These are phyloP conservation scores for Mamestra configurata DNA, from an alignment of 1,140 invertebrate genomes.

Conservation along the genomic window DNA sequence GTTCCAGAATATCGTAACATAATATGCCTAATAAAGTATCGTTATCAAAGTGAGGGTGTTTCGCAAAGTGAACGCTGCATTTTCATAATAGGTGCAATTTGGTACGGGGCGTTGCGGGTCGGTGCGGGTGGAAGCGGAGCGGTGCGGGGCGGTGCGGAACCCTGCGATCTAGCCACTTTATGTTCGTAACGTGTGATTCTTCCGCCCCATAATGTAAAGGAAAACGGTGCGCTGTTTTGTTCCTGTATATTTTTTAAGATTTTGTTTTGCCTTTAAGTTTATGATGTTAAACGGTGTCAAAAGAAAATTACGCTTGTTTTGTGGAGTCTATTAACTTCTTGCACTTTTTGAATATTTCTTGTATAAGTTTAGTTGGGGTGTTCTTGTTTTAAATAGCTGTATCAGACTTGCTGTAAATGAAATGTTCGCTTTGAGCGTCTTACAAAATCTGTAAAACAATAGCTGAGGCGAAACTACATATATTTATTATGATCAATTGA, in stretches of 20 bases:
- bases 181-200: conserved; percentile 41
- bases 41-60: conserved; percentile 38
- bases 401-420: no score
- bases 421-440: no score
- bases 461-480: no score
- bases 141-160: neutral
- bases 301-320: neutral
- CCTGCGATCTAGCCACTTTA: conserved; percentile 37
- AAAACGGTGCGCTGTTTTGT: conserved; percentile 26
- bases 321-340: neutral
- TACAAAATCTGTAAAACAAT: no score
- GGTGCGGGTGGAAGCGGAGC: neutral
- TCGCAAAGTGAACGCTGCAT: conserved; percentile 39
- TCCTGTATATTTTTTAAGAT: conserved; percentile 26
- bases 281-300: neutral
- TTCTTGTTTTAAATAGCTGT: no score
- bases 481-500: no score
- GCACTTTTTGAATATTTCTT: no score
- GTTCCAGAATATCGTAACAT: conserved; percentile 11
- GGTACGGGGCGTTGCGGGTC: conserved; percentile 14
- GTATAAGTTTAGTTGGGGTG: no score
- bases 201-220: conserved; percentile 34
- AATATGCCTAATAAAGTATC: conserved; percentile 33
- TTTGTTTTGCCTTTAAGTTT: conserved; percentile 8
- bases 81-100: conserved; percentile 43